A percentile compares a stretch with the other conserved stretches of the same genome.
Evolutionary conservation across 30 jellyfish, hydroid and myxozoan species (phyloP).

Genomic region (Catostylus mosaicus): DNA sequence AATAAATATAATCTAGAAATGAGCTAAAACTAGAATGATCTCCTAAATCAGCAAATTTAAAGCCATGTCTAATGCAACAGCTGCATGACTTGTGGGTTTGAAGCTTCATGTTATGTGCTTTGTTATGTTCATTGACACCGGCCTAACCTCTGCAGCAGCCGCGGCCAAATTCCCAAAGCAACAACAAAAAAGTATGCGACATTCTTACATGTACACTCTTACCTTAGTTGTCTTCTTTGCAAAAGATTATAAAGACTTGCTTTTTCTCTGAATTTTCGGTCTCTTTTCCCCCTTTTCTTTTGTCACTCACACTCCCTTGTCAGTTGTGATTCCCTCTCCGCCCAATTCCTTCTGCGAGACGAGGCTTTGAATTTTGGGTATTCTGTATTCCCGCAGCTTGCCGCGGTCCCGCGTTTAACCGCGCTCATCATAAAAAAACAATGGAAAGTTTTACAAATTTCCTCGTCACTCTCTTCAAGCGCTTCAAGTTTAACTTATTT

Average conservation of each 20-base stretch:
- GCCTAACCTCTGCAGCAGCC: too few relatives aligned
- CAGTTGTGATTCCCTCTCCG: constrained; percentile 43
- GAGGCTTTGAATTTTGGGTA: constrained; percentile 16
- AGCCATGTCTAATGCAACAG: neutral
- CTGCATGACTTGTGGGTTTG: neutral
- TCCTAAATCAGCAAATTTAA: neutral
- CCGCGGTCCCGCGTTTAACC: constrained; percentile 35
- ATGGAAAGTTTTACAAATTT: too few relatives aligned
- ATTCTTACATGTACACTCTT: neutral
- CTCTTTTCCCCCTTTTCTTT: neutral
- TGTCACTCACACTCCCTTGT: constrained; percentile 1
- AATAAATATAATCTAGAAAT: neutral
- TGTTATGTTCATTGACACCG: neutral
- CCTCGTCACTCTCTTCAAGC: too few relatives aligned
- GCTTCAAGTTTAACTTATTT: too few relatives aligned
- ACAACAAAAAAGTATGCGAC: neutral
- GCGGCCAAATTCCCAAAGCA: too few relatives aligned
- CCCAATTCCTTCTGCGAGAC: constrained; percentile 13
- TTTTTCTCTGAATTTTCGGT: neutral
- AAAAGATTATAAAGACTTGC: neutral
- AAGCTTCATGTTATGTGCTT: neutral
- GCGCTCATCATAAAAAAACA: constrained; percentile 6
- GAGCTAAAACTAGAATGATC: neutral
- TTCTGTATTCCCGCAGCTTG: constrained; percentile 35
- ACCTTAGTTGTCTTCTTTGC: neutral